These are phyloP conservation scores for Bombus affinis DNA, from an alignment of 1,140 invertebrate species.

Conservation along the genomic window DNA sequence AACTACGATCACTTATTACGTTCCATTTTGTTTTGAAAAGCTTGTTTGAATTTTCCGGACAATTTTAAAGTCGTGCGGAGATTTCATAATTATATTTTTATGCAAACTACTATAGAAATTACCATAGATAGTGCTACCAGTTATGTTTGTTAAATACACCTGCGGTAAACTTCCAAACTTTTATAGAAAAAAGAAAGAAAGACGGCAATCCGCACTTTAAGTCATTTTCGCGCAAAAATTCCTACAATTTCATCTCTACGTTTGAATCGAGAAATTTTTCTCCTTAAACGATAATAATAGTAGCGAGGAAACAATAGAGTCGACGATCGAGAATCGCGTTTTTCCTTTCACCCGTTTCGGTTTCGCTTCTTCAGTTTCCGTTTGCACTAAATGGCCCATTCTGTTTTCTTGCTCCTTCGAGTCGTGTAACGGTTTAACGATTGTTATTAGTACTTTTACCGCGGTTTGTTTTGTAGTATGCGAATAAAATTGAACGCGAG, in stretches of 20 bases:
- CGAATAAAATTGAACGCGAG: background rate
- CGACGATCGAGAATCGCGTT: constrained; percentile 11
- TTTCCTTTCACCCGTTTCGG: constrained; percentile 27
- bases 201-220: background rate
- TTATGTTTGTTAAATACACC: background rate
- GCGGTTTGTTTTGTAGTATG: background rate
- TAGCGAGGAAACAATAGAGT: constrained; percentile 6
- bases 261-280: background rate
- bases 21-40: no score
- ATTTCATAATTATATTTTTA: no score
- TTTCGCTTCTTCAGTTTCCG: background rate
- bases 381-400: background rate
- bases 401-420: background rate
- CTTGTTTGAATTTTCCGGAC: no score
- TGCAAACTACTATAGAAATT: no score
- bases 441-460: constrained; percentile 18
- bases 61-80: no score
- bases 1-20: no score
- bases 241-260: background rate
- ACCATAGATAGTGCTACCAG: no score
- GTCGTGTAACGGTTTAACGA: constrained; percentile 1
- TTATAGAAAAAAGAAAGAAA: background rate
- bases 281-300: background rate
- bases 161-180: background rate
- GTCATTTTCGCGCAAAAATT: background rate